A percentile compares a stretch with the other conserved stretches of the same genome.
Conservation (phyloP, 2,888 invertebrate species). For the Flexamia atlantica region DNA sequence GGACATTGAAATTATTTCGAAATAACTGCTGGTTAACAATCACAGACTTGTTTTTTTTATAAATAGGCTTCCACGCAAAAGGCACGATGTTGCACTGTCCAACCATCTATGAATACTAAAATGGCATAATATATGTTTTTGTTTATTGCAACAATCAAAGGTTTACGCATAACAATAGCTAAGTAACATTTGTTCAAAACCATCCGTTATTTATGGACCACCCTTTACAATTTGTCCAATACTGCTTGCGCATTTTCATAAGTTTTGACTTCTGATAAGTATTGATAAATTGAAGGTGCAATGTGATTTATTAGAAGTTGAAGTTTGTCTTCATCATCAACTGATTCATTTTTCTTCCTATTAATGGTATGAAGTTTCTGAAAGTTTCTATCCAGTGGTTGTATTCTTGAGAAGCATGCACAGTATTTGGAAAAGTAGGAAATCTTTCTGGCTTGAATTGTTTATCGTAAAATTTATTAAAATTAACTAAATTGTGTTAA, state of each 20-base stretch:
- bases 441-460: background rate
- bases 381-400: background rate
- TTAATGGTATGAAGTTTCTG: background rate
- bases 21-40: too few relatives aligned
- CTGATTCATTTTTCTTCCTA: background rate
- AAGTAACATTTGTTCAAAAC: too few relatives aligned
- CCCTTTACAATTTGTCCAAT: slow-evolving; percentile 55
- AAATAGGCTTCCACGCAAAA: too few relatives aligned
- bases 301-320: slow-evolving; percentile 53
- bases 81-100: too few relatives aligned
- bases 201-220: too few relatives aligned
- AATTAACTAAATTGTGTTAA: background rate
- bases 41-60: too few relatives aligned
- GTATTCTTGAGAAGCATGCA: background rate
- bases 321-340: background rate
- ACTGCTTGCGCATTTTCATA: slow-evolving; percentile 19
- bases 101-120: too few relatives aligned
- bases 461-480: background rate
- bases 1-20: too few relatives aligned
- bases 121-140: too few relatives aligned
- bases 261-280: slow-evolving; percentile 26
- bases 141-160: too few relatives aligned
- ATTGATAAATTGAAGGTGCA: slow-evolving; percentile 30
- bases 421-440: background rate
- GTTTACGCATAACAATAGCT: too few relatives aligned